phyloP scores from a whole-genome alignment of 2,113 vertebrate species.

The Nyctibius bracteatus region DNA sequence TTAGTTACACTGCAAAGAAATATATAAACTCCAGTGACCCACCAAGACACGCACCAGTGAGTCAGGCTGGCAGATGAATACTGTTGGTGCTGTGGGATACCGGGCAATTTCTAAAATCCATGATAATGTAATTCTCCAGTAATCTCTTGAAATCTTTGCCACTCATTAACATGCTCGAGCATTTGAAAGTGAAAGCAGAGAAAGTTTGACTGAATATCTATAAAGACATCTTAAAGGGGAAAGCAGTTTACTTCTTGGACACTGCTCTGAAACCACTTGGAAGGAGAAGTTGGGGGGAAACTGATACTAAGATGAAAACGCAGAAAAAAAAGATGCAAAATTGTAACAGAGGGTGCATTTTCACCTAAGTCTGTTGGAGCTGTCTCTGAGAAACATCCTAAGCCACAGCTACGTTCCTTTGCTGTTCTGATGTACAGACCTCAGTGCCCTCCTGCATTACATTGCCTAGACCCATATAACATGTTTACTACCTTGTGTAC shows the following conservation, averaged over 20 bases:
- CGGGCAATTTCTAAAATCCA: neutral
- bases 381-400: neutral
- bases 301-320: neutral
- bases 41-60: neutral
- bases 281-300: neutral
- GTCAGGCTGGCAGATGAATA: neutral
- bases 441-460: neutral
- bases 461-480: neutral
- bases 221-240: neutral
- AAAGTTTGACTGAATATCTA: neutral
- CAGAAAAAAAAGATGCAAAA: neutral
- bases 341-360: neutral
- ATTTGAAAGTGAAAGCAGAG: neutral
- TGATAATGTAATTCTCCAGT: neutral
- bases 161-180: neutral
- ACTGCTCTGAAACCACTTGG: neutral
- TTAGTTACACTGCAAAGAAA: neutral
- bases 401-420: neutral
- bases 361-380: neutral
- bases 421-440: neutral
- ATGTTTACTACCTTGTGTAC: neutral
- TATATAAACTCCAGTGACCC: neutral
- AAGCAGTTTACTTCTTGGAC: neutral
- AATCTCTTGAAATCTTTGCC: neutral
- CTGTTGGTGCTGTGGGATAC: neutral